phyloP scores from a whole-genome alignment of 2,888 invertebrate species.

The Cheilosia scutellata region DNA sequence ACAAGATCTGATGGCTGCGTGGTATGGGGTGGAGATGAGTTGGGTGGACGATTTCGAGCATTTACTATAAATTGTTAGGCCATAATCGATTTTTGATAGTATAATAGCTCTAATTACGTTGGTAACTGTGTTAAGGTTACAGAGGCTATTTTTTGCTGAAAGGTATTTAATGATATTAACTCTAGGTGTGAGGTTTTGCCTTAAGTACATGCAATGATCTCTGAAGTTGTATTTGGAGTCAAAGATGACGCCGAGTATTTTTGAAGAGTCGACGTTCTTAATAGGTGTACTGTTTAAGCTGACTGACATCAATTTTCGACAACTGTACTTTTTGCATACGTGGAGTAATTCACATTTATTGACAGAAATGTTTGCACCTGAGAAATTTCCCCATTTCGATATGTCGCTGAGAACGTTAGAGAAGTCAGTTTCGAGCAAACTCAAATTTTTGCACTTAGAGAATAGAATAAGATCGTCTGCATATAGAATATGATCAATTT shows the following conservation, averaged over 20 bases:
- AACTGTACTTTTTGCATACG: background rate
- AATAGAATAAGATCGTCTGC: background rate
- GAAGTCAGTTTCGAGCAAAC: background rate
- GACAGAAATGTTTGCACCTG: background rate
- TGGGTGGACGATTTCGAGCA: background rate
- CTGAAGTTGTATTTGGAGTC: background rate
- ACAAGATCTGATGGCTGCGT: constrained; percentile 13
- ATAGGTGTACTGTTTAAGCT: background rate
- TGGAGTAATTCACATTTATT: background rate
- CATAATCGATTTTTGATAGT: background rate
- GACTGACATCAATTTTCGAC: background rate
- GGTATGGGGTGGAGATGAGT: constrained; percentile 25
- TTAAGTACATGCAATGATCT: background rate
- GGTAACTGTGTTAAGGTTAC: background rate
- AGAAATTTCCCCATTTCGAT: background rate
- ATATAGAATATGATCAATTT: background rate
- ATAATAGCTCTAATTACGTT: background rate
- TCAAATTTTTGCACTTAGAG: background rate
- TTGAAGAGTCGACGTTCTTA: background rate
- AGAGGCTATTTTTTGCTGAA: background rate
- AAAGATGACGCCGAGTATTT: background rate
- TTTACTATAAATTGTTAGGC: background rate
- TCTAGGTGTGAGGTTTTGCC: background rate
- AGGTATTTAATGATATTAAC: background rate
- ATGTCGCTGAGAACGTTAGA: background rate